These are phyloP conservation scores for Acrobasis suavella DNA, from an alignment of 2,888 invertebrate species.

Conservation along the genomic window DNA sequence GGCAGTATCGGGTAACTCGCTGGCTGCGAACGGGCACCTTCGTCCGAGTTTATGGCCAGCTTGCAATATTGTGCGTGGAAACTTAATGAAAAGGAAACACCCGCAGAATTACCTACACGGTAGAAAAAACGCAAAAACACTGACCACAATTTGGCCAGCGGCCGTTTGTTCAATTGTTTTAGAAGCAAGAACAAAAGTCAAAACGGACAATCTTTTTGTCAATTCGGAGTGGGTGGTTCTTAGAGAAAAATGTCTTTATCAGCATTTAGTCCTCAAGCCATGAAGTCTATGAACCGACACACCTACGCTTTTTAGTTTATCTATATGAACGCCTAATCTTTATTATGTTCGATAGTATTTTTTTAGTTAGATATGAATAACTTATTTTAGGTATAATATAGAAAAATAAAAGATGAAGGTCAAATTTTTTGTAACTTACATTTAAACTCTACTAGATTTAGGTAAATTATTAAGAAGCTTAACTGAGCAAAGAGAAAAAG, in stretches of 20 bases:
- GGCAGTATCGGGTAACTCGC: constrained; percentile 44
- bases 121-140: constrained; percentile 42
- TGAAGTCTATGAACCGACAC: no score
- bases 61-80: constrained; percentile 75
- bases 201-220: background rate
- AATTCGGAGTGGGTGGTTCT: no score
- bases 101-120: constrained; percentile 51
- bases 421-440: no score
- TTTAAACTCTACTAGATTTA: background rate
- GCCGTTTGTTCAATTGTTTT: constrained; percentile 7
- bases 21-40: constrained; percentile 54
- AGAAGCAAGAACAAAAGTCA: background rate
- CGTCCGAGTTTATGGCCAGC: constrained; percentile 66
- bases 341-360: no score
- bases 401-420: no score
- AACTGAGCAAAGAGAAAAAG: background rate
- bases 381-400: no score
- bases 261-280: no score
- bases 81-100: constrained; percentile 75
- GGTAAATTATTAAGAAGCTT: no score
- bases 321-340: no score
- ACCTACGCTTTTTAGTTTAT: no score
- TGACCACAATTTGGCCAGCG: constrained; percentile 10
- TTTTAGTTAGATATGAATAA: no score
- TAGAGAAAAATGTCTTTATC: no score